Evolutionary conservation across 2,888 invertebrate genomes (phyloP).

Genomic region (Diarsia brunnea): DNA sequence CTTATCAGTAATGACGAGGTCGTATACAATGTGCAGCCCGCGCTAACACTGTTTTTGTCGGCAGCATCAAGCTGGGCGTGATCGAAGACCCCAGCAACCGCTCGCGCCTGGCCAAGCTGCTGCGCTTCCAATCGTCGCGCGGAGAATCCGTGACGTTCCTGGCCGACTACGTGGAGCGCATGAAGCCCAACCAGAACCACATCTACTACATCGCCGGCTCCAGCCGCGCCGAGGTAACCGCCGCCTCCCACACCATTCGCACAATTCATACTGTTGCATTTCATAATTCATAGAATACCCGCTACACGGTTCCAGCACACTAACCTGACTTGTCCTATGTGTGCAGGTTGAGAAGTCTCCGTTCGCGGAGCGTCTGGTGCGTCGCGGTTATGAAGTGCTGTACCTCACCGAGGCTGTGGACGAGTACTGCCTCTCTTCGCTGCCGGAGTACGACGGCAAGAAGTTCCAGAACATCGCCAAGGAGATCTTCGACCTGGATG

Average conservation of each 20-base stretch:
- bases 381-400: constrained; percentile 98
- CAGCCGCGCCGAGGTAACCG: constrained; percentile 92
- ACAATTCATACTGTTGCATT: too few relatives aligned
- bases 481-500: constrained; percentile 97
- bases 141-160: constrained; percentile 93
- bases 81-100: constrained; percentile 99
- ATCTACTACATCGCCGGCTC: constrained; percentile 99
- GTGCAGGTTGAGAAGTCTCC: constrained; percentile 95
- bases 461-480: constrained; percentile 99
- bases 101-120: constrained; percentile 97
- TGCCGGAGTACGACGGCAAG: constrained; percentile 99
- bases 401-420: constrained; percentile 99
- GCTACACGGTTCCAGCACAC: too few relatives aligned
- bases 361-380: constrained; percentile 98
- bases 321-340: constrained; percentile 54
- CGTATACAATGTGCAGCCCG: not conserved
- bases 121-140: constrained; percentile 97
- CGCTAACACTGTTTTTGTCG: not conserved
- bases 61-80: constrained; percentile 97
- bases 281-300: too few relatives aligned
- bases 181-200: constrained; percentile 98
- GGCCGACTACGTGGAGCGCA: constrained; percentile 97
- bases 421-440: constrained; percentile 98
- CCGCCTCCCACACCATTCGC: not conserved
- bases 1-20: too few relatives aligned